These are phyloP conservation scores for Chloroceryle inda DNA, from an alignment of 2,797 vertebrate genomes.

Conservation along the genomic window DNA sequence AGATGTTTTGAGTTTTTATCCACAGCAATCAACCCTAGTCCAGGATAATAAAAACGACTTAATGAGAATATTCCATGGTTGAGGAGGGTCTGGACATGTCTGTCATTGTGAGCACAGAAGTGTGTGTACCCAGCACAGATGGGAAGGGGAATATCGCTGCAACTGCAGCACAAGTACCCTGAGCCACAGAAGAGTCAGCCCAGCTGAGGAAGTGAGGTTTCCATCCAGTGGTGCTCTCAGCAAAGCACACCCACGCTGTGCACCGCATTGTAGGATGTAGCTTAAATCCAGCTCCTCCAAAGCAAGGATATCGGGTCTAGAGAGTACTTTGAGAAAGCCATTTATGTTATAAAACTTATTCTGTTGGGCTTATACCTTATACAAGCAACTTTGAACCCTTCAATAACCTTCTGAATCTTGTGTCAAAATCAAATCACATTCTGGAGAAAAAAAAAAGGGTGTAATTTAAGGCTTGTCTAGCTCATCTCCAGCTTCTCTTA, in stretches of 20 bases:
- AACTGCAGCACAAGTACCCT: not conserved
- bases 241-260: not conserved
- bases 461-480: not conserved
- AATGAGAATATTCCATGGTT: not conserved
- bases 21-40: not conserved
- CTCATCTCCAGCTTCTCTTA: not conserved
- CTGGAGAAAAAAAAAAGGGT: not conserved
- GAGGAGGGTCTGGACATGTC: not conserved
- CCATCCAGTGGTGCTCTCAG: not conserved
- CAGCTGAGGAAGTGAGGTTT: constrained; percentile 27
- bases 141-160: not conserved
- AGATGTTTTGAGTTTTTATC: not conserved
- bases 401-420: not conserved
- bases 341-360: not conserved
- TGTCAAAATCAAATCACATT: not conserved
- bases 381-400: not conserved
- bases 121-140: not conserved
- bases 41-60: not conserved
- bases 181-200: not conserved
- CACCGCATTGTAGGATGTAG: not conserved
- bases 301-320: not conserved
- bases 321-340: not conserved
- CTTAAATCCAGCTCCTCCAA: not conserved
- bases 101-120: not conserved
- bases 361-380: not conserved